Conservation (phyloP, 2,888 invertebrate genomes). For the Notodonta dromedarius region DNA sequence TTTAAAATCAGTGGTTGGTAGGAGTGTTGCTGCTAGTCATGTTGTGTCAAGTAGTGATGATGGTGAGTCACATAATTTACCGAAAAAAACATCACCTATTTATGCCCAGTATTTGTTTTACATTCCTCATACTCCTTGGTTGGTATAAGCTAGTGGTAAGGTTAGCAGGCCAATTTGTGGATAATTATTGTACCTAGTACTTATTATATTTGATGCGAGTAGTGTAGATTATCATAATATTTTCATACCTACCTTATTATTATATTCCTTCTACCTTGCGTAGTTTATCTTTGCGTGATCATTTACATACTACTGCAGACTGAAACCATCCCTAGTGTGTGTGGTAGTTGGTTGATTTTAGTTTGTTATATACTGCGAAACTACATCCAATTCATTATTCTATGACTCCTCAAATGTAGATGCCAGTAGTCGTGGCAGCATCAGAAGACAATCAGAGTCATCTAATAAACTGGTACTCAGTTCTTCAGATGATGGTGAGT, state of each 20-base stretch:
- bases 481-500: constrained; percentile 63
- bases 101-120: too few relatives aligned
- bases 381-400: background rate
- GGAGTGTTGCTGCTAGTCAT: constrained; percentile 44
- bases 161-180: too few relatives aligned
- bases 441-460: constrained; percentile 48
- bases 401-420: constrained; percentile 29
- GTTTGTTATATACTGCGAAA: background rate
- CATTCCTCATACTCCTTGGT: too few relatives aligned
- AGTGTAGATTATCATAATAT: too few relatives aligned
- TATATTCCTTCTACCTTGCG: too few relatives aligned
- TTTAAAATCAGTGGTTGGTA: constrained; percentile 41
- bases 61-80: constrained; percentile 45
- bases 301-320: background rate
- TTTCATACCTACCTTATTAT: too few relatives aligned
- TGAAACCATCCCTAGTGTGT: too few relatives aligned
- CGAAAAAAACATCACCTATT: too few relatives aligned
- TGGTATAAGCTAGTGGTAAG: too few relatives aligned
- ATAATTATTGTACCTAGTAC: too few relatives aligned
- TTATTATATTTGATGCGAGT: too few relatives aligned
- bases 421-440: constrained; percentile 49
- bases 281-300: background rate
- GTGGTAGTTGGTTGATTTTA: too few relatives aligned
- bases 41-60: constrained; percentile 64
- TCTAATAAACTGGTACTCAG: constrained; percentile 54